phyloP scores from a whole-genome alignment of 1,140 invertebrate species.

The Heterodera carotae region DNA sequence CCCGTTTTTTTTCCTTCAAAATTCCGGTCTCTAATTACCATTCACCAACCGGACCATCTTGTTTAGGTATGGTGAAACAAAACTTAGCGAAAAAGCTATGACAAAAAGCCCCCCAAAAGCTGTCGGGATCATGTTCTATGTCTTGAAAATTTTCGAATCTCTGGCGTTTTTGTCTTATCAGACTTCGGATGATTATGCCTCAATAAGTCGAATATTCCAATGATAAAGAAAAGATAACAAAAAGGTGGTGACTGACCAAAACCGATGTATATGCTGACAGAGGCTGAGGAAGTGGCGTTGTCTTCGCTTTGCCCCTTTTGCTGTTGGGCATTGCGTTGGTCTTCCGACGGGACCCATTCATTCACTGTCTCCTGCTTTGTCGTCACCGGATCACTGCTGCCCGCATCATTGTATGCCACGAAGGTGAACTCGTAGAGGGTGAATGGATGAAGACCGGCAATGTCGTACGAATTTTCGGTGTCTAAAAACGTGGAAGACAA shows the following conservation, averaged over 20 bases:
- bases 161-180: no score
- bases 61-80: no score
- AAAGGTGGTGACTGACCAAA: neutral
- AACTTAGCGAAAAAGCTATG: no score
- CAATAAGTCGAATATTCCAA: no score
- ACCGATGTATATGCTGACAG: neutral
- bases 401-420: slow-evolving; percentile 37
- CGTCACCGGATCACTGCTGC: slow-evolving; percentile 34
- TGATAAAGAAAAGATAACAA: no score
- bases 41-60: no score
- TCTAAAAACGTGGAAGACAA: slow-evolving; percentile 26
- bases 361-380: neutral
- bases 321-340: neutral
- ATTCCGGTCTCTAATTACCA: no score
- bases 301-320: neutral
- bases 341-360: neutral
- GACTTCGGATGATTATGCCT: no score
- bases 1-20: no score
- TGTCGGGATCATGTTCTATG: no score
- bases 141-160: no score
- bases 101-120: no score
- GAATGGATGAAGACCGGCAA: slow-evolving; percentile 37
- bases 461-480: slow-evolving; percentile 33
- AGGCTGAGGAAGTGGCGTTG: neutral
- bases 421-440: slow-evolving; percentile 40